phyloP scores from a whole-genome alignment of 2,888 invertebrate species.

The Dexiosoma caninum region DNA sequence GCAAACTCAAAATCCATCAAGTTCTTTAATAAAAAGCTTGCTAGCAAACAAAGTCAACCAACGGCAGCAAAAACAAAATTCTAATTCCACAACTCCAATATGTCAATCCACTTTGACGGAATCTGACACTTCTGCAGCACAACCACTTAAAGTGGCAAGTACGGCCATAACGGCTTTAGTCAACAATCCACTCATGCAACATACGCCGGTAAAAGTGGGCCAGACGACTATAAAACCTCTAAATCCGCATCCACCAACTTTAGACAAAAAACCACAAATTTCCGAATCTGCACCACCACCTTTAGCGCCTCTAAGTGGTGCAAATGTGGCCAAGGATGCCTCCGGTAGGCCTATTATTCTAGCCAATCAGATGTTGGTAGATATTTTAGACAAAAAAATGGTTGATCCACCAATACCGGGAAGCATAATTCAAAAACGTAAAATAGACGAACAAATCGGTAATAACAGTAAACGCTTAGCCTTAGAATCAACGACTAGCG shows the following conservation, averaged over 20 bases:
- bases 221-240: constrained; percentile 77
- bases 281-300: constrained; percentile 75
- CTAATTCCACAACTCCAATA: constrained; percentile 59
- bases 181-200: constrained; percentile 76
- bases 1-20: constrained; percentile 76
- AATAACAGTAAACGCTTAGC: constrained; percentile 79
- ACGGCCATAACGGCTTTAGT: constrained; percentile 76
- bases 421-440: constrained; percentile 65
- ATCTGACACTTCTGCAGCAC: constrained; percentile 66
- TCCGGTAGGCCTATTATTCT: constrained; percentile 74
- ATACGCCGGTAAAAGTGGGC: constrained; percentile 76
- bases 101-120: constrained; percentile 66
- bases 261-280: constrained; percentile 73
- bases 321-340: constrained; percentile 79
- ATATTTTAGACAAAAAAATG: constrained; percentile 87
- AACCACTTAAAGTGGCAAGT: constrained; percentile 73
- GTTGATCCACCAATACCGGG: constrained; percentile 67
- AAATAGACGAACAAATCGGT: constrained; percentile 69
- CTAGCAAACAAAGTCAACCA: constrained; percentile 94
- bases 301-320: constrained; percentile 76
- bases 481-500: constrained; percentile 73
- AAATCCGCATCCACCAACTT: constrained; percentile 67
- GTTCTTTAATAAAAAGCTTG: constrained; percentile 94
- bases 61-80: constrained; percentile 82
- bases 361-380: constrained; percentile 88